Evolutionary conservation across 2,797 vertebrate species (phyloP).

Genomic region (Bradypus variegatus): DNA sequence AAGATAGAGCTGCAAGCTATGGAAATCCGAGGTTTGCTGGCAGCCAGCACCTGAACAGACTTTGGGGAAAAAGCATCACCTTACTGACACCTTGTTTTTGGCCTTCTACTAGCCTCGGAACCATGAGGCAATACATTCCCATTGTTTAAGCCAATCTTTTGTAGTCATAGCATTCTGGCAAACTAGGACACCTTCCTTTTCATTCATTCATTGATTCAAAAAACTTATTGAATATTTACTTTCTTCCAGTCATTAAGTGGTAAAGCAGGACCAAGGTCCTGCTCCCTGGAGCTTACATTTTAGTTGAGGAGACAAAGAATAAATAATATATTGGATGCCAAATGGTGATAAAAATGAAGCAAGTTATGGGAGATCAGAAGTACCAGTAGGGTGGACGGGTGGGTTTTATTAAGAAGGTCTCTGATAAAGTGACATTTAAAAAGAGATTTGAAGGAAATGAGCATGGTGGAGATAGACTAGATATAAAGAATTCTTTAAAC

Average conservation of each 20-base stretch:
- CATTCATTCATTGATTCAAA: background rate
- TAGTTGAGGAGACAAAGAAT: background rate
- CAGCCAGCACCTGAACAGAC: no score
- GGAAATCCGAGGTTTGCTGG: no score
- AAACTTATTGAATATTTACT: background rate
- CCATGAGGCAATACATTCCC: no score
- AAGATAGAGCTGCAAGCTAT: no score
- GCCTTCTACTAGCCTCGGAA: no score
- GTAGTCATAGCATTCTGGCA: no score
- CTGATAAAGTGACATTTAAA: slow-evolving; percentile 10
- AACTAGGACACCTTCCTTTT: background rate
- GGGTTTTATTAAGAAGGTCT: background rate
- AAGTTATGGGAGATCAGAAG: background rate
- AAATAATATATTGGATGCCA: background rate
- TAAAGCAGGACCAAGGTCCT: background rate
- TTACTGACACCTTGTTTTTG: no score
- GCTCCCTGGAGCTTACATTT: background rate
- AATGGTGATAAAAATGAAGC: background rate
- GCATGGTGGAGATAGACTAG: background rate
- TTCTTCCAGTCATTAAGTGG: background rate
- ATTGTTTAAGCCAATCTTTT: no score
- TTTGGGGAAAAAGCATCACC: no score
- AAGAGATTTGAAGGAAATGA: slow-evolving; percentile 6
- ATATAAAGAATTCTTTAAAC: background rate
- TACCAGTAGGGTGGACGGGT: background rate